Percentiles rank a stretch among this genome's conserved stretches.
Evolutionary conservation across 2,888 invertebrate genomes (phyloP).

Genomic region (Julus scanicus): DNA sequence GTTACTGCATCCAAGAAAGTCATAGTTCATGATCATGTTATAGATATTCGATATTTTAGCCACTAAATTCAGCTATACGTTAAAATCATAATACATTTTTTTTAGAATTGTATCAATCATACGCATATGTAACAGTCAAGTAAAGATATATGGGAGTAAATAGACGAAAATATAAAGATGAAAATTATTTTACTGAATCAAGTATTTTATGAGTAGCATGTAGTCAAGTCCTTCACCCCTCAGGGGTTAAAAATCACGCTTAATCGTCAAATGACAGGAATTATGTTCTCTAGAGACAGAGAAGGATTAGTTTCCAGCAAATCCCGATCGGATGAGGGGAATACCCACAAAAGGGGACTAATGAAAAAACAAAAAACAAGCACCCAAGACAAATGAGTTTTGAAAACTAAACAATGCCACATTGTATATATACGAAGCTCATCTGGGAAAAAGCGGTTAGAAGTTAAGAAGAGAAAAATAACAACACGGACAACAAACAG

Average conservation of each 20-base stretch:
- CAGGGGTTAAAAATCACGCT: constrained; percentile 3
- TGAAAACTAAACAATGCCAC: constrained; percentile 11
- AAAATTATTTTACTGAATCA: too few species aligned
- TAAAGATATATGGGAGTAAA: too few species aligned
- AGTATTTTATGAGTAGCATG: neutral
- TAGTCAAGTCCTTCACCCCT: neutral
- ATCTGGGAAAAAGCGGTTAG: constrained; percentile 1
- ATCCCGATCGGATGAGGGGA: neutral
- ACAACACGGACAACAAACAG: constrained; percentile 2
- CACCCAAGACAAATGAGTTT: constrained; percentile 10
- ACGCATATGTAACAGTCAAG: too few species aligned
- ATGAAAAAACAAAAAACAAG: neutral
- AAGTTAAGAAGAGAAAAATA: constrained; percentile 9
- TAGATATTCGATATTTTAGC: too few species aligned
- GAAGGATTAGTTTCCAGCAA: neutral
- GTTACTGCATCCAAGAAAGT: too few species aligned
- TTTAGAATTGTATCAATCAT: too few species aligned
- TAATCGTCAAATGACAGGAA: constrained; percentile 2
- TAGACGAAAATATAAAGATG: too few species aligned
- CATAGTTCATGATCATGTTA: too few species aligned
- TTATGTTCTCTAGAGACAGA: neutral
- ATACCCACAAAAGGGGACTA: neutral
- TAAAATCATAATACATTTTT: too few species aligned
- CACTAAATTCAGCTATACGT: too few species aligned
- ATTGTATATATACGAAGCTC: neutral